Percentiles rank a stretch among this genome's conserved stretches.
Evolutionary conservation across 2,113 vertebrate species (phyloP).

Genomic region (Lampris megalopsis): DNA sequence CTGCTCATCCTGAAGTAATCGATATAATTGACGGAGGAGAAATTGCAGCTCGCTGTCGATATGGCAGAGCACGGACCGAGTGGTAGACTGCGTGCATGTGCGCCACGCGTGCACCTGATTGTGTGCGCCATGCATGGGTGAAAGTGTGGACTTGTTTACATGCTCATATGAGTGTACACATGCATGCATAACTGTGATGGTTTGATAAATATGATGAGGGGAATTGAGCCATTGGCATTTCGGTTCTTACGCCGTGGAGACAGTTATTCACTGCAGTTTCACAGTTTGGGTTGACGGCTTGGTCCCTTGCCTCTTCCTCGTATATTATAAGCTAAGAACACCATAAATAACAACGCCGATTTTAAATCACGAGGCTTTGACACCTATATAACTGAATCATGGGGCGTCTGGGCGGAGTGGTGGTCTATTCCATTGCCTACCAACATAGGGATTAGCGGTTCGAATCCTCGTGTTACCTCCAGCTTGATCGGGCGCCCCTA

Average conservation of each 20-base stretch:
- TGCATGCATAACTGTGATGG: slow-evolving; percentile 7
- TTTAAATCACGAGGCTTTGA: slow-evolving; percentile 6
- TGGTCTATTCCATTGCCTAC: no score
- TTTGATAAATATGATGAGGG: slow-evolving; percentile 42
- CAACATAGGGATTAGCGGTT: no score
- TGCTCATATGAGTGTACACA: slow-evolving; percentile 7
- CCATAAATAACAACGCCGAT: slow-evolving; percentile 20
- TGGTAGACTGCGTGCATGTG: slow-evolving; percentile 7
- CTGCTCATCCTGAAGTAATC: slow-evolving; percentile 83
- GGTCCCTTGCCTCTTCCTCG: slow-evolving; percentile 1
- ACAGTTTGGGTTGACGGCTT: slow-evolving; percentile 11
- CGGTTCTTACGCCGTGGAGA: slow-evolving; percentile 12
- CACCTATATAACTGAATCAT: neutral
- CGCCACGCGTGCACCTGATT: neutral
- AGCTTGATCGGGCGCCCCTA: no score
- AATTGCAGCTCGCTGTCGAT: slow-evolving; percentile 67
- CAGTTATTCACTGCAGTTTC: slow-evolving; percentile 51
- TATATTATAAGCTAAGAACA: slow-evolving; percentile 5
- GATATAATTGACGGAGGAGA: slow-evolving; percentile 80
- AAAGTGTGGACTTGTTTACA: slow-evolving; percentile 31
- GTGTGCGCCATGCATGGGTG: slow-evolving; percentile 5
- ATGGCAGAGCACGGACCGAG: slow-evolving; percentile 47
- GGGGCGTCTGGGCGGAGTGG: neutral
- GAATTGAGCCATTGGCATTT: neutral
- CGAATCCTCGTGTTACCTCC: no score